phyloP scores from a whole-genome alignment of 2,797 vertebrate genomes.

The Gorsachius magnificus region DNA sequence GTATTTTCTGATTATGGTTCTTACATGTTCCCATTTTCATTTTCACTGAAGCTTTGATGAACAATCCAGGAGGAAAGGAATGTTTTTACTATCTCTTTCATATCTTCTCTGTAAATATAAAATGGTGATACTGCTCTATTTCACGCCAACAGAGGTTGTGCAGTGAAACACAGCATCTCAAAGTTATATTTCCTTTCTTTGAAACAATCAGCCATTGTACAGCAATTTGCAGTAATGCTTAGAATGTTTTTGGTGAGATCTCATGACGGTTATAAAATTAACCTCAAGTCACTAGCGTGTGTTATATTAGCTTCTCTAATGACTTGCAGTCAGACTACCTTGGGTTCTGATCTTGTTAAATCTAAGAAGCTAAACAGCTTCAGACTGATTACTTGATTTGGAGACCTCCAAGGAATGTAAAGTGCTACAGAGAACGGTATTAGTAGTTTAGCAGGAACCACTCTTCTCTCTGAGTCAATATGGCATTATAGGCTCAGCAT shows the following conservation, averaged over 20 bases:
- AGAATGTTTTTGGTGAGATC: neutral
- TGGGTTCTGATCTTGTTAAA: neutral
- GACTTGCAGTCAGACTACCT: neutral
- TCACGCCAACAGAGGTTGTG: neutral
- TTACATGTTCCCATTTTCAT: neutral
- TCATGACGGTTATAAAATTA: conserved; percentile 12
- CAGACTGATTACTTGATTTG: neutral
- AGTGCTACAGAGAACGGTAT: neutral
- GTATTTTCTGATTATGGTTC: neutral
- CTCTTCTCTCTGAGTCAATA: neutral
- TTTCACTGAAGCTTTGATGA: neutral
- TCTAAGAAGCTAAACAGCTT: neutral
- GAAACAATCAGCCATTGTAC: neutral
- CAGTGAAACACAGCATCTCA: neutral
- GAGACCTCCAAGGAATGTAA: neutral
- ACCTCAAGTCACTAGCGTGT: neutral
- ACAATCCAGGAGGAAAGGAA: neutral
- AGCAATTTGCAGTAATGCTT: neutral
- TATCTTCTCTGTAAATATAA: neutral
- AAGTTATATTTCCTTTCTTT: neutral
- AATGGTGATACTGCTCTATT: neutral
- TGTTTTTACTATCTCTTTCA: neutral
- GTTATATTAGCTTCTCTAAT: neutral
- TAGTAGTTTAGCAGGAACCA: neutral
- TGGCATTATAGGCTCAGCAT: neutral